Percentiles rank a stretch among this genome's conserved stretches.
Conservation (phyloP, 37 sponge, comb jelly and placozoan species). For the Geodia barretti region DNA sequence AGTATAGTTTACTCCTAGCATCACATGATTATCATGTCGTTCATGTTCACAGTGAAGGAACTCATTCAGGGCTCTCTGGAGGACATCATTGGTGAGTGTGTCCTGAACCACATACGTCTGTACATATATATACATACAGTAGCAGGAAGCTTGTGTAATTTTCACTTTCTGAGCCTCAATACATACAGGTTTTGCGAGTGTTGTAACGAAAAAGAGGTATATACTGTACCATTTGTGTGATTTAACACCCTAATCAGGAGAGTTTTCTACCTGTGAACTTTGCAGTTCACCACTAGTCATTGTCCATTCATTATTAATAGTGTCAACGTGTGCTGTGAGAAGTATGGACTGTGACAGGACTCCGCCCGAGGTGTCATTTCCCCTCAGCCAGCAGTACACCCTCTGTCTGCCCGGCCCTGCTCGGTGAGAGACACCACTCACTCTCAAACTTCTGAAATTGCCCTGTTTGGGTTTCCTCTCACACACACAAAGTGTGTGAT, state of each 20-base stretch:
- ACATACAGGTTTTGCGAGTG: no score
- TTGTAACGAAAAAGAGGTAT: no score
- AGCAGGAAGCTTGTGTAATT: neutral
- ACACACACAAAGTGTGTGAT: no score
- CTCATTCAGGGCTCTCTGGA: constrained; percentile 36
- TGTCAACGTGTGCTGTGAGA: constrained; percentile 70
- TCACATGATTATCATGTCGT: no score
- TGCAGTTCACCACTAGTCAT: no score
- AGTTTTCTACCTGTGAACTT: no score
- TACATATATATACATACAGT: neutral
- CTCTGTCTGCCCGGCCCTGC: constrained; percentile 43
- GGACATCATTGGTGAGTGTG: constrained; percentile 57
- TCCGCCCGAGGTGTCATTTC: constrained; percentile 57
- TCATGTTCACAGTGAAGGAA: constrained; percentile 35
- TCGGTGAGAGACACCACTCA: neutral
- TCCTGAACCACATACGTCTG: neutral
- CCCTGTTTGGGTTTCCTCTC: no score
- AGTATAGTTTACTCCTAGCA: no score
- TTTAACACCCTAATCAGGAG: no score
- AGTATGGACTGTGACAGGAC: constrained; percentile 18
- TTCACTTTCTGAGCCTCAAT: no score
- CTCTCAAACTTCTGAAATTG: no score
- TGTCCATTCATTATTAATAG: constrained; percentile 46
- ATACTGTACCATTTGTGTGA: no score
- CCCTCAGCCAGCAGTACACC: constrained; percentile 55